These are phyloP conservation scores for human DNA, from an alignment of 2,113 vertebrate species.

Conservation along the genomic window DNA sequence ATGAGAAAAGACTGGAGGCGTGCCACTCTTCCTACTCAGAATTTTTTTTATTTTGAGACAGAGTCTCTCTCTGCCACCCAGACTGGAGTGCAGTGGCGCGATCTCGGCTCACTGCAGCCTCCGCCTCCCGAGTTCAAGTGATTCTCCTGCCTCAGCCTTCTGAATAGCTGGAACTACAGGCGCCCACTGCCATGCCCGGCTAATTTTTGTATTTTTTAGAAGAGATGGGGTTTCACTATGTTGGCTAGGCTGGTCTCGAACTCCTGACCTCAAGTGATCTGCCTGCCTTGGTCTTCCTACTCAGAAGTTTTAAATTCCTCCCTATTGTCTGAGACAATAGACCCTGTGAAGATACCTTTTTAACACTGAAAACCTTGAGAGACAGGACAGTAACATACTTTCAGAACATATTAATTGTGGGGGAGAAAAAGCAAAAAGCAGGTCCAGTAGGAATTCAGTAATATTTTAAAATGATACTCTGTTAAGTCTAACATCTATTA, in stretches of 20 bases:
- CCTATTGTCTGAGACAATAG: neutral
- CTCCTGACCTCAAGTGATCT: too few relatives aligned
- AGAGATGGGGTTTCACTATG: too few relatives aligned
- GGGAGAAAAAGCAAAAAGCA: neutral
- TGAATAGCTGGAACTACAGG: too few relatives aligned
- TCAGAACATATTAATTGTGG: neutral
- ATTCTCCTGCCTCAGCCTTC: too few relatives aligned
- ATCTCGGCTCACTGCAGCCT: too few relatives aligned
- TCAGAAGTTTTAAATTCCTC: neutral
- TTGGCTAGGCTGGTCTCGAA: too few relatives aligned
- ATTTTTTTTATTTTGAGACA: neutral
- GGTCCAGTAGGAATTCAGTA: neutral
- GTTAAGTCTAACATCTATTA: neutral
- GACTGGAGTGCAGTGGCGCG: too few relatives aligned
- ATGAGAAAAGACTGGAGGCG: neutral
- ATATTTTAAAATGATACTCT: constrained; percentile 21
- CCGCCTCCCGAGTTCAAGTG: too few relatives aligned
- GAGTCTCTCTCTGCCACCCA: too few relatives aligned
- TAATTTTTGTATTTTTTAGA: too few relatives aligned
- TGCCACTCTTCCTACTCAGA: neutral
- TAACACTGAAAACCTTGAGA: neutral
- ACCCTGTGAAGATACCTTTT: neutral
- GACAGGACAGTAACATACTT: neutral
- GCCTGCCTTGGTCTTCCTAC: neutral
- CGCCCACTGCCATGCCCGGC: too few relatives aligned